phyloP scores from a whole-genome alignment of 2,113 vertebrate species.

The Brachypteracias leptosomus region DNA sequence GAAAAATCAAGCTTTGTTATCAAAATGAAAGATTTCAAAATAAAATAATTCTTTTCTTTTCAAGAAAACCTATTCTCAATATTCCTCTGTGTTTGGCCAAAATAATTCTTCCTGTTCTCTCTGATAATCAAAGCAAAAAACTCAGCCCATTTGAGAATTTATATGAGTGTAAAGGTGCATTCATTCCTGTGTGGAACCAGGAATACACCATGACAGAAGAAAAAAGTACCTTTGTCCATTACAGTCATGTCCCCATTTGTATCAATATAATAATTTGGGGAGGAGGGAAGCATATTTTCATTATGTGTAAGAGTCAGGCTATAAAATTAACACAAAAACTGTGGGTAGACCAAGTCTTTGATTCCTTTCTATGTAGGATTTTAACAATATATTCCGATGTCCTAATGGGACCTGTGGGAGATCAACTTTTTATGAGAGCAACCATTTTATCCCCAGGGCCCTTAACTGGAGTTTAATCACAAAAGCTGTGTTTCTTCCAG shows the following conservation, averaged over 20 bases:
- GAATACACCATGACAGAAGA: not conserved
- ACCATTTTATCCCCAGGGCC: not conserved
- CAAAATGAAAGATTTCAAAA: not conserved
- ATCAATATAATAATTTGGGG: not conserved
- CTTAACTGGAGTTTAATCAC: not conserved
- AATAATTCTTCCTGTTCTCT: not conserved
- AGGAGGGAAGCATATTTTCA: not conserved
- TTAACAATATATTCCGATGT: not conserved
- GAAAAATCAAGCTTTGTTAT: not conserved
- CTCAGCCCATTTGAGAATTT: not conserved
- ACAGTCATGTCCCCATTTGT: not conserved
- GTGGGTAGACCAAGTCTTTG: not conserved
- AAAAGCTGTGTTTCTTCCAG: not conserved
- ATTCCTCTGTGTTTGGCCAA: not conserved
- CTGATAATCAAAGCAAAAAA: not conserved
- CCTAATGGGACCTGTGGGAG: not conserved
- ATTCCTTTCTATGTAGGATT: not conserved
- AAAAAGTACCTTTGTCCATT: not conserved
- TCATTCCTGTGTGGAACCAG: not conserved
- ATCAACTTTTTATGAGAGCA: not conserved
- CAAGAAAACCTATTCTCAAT: not conserved
- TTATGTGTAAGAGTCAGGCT: not conserved
- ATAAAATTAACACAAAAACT: not conserved
- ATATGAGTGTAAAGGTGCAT: not conserved
- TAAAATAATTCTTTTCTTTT: not conserved